Evolutionary conservation across 1,140 invertebrate species (phyloP), one percentile per base, ranked within the genome.

Genomic region (Ctenoplectra terminalis): DNA sequence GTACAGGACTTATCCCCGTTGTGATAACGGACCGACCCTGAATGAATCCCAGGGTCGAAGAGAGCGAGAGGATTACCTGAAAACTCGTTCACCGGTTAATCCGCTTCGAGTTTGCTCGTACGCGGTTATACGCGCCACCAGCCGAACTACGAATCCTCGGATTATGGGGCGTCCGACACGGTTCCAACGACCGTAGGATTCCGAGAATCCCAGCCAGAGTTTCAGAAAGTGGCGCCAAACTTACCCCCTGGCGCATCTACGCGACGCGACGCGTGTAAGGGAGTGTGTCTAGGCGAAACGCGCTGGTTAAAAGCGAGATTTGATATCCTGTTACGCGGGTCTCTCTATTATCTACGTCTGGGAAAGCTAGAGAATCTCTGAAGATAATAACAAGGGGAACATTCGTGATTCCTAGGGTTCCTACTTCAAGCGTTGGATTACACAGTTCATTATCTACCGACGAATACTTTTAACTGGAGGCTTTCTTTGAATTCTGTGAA

Each of bases 1-100:
- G 40, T 56, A 52, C 34, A 61, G 54, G 66, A 81, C 82, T 76
- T 81, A 86, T 86, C 83, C 71, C 58, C 72, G 56, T 73, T 46
- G 64, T 58, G 86, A 88, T 88, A 88, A 84, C 74, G 71, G 77
- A 34, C 6, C 64, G 23, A 43, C n/a, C 61, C 52, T 50, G 77
- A 84, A 84, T 61, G 86, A 76, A 86, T 87, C 71, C 56, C 69
- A 46, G 31, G 26, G n/a, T 26, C 17, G 40, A 13, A n/a, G 43
- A 82, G 46, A 76, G 54, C 72, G 50, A 69, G 79, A 84, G 67
- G 82, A 87, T 84, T 84, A 86, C 70, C 70, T 82, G 82, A 85
- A 69, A 83, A 86, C 84, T 87, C 80, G 80, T 82, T 69, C 73
- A 75, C 69, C 73, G 74, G 74, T 85, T 86, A 87, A 86, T 86